Evolutionary conservation across 2,113 vertebrate species (phyloP), one percentile per base, ranked within the genome.

Genomic region (Onychostruthus taczanowskii): DNA sequence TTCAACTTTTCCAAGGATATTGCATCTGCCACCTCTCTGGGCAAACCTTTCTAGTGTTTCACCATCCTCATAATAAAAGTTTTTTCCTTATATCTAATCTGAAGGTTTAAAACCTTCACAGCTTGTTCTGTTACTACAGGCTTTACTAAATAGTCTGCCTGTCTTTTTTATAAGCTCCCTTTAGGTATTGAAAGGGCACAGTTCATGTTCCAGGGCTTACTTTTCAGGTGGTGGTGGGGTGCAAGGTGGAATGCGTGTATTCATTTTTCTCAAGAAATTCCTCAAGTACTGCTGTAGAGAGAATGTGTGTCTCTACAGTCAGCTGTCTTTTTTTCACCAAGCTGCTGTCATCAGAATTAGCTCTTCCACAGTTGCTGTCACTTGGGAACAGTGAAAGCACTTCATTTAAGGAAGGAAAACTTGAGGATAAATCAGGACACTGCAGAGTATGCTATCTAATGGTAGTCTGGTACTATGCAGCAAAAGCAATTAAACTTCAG

Each of bases 211-310:
- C 19, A 19, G 35, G 69, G 11, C 52, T 67, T 90, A 23, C 20
- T 82, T 77, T 55, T 50, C 31, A 44, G 27, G 7, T 76, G 13
- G 31, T 56, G 24, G 23, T 41, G 46, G 6, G 30, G 23, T 78
- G 16, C 70, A 14, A 2, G 1, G 18, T 5, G 1, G 59, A 3
- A 3, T 24, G 24, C 33, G 12, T 6, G 1, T 8, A 2, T 61
- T 69, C 6, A 2, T 53, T 72, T 84, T 83, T 80, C 84, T 52
- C 2, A 20, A 69, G n/a, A 73, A 67, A 35, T 74, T 90, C 21
- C 27, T 58, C 27, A 53, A 37, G 50, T 31, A 10, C 21, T 79
- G 13, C 47, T 88, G 59, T 46, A 61, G 74, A 37, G 31, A 16
- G 21, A 31, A 26, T 58, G 11, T 50, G 18, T 91, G 2, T 67